Evolutionary conservation across 2,888 invertebrate genomes (phyloP).

Genomic region (Chrysotoxum bicinctum): DNA sequence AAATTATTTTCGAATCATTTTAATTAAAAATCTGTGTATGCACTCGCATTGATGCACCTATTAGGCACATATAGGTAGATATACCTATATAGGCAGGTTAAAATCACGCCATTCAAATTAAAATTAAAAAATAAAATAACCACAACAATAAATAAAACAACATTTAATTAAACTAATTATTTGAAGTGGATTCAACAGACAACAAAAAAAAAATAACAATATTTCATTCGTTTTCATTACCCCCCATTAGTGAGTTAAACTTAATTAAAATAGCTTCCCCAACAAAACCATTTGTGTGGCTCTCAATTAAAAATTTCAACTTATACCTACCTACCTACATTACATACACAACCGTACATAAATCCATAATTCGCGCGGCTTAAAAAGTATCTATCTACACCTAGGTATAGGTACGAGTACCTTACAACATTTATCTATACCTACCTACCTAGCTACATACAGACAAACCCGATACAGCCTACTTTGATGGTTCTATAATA

Average conservation of each 20-base stretch:
- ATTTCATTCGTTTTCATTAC: background rate
- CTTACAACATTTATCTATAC: too few relatives aligned
- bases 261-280: slow-evolving; percentile 58
- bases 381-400: background rate
- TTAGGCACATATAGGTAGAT: too few relatives aligned
- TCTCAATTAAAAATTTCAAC: slow-evolving; percentile 59
- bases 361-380: background rate
- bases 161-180: slow-evolving; percentile 63
- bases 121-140: slow-evolving; percentile 21
- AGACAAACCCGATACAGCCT: too few relatives aligned
- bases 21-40: background rate
- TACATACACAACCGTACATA: background rate
- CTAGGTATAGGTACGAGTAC: background rate
- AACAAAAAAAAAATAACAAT: slow-evolving; percentile 8
- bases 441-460: too few relatives aligned
- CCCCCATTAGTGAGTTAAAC: slow-evolving; percentile 50
- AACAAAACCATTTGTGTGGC: slow-evolving; percentile 48
- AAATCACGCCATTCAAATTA: background rate
- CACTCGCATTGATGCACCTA: background rate
- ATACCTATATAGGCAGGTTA: background rate
- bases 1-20: slow-evolving; percentile 4
- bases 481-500: too few relatives aligned
- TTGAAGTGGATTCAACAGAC: slow-evolving; percentile 11
- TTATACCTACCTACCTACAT: background rate
- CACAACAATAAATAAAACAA: slow-evolving; percentile 14